Conservation (phyloP, 2,113 vertebrate species). For the Callopanchax toddi region DNA sequence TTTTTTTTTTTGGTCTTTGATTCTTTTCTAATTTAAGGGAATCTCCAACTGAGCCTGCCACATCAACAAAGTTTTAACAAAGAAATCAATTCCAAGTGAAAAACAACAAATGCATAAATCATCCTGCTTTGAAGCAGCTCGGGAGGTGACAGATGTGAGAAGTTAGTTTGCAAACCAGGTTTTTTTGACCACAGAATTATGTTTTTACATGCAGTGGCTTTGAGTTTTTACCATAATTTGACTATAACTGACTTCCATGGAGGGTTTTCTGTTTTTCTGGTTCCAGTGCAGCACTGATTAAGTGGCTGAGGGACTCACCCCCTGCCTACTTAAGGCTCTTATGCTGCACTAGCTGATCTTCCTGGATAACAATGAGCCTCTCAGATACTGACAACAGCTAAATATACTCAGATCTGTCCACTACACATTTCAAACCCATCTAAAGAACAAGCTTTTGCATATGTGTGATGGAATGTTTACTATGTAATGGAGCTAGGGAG, state of each 20-base stretch:
- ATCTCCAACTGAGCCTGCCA: neutral
- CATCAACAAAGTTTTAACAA: constrained; percentile 11
- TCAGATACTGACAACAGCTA: constrained; percentile 64
- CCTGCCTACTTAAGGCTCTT: constrained; percentile 67
- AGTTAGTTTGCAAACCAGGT: constrained; percentile 2
- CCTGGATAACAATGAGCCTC: constrained; percentile 67
- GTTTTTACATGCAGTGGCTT: constrained; percentile 8
- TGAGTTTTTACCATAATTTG: constrained; percentile 31
- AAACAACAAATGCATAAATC: constrained; percentile 4
- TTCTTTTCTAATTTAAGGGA: constrained; percentile 17
- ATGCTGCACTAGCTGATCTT: constrained; percentile 42
- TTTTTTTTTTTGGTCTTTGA: neutral
- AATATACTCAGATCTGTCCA: constrained; percentile 52
- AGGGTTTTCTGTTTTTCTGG: constrained; percentile 27
- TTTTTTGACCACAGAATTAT: constrained; percentile 20
- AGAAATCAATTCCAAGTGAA: constrained; percentile 19
- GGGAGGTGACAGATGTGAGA: neutral
- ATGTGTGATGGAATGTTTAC: neutral
- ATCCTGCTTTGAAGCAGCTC: constrained; percentile 25
- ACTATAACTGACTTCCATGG: constrained; percentile 31
- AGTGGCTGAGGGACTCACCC: constrained; percentile 54
- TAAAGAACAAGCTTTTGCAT: neutral
- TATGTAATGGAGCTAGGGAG: neutral
- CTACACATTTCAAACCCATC: constrained; percentile 30
- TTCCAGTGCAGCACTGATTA: constrained; percentile 48